Base-by-base conservation (phyloP, 2,113 vertebrate species). In the Gopherus evgoodei region DNA sequence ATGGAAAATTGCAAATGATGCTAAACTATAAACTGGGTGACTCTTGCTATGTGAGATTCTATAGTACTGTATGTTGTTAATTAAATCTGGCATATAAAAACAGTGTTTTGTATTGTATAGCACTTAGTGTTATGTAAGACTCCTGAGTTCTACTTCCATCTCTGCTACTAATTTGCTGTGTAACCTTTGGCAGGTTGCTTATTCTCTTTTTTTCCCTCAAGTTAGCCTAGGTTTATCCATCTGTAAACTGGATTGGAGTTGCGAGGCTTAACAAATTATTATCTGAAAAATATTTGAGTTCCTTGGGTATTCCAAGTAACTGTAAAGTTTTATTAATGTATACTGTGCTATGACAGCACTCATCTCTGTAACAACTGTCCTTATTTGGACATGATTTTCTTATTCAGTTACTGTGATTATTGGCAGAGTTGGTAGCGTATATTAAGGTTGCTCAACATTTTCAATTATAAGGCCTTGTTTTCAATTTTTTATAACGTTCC, bases 361-460 rank as follows among this genome's bases (percentile, higher is more conserved):
- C 25, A 57, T 69, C 49, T 83, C 85, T 4, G 0, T 21, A 69
- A 21, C 35, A 29, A 76, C 38, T 25, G 21, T 44, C 22, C 8
- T 4, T 47, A 35, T 35, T 69, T 69, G 57, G 79, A 79, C 8
- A 79, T 25, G 52, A 83, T 52, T 83, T 88, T 86, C 82, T 72
- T 44, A 76, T 76, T 86, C 91, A 10, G 49, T 72, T 79, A 3
- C 88, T 90, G 86, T 80, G 79, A 0, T 80, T 89, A 5, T 10
- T 86, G 62, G 83, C 4, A 81, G 86, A 81, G 11, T 78, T 53
- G 95, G 95, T 90, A 90, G 95, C 89, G 42, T 92, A 90, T 57
- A 87, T 21, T 5, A 62, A 86, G 92, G 90, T 91, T 94, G 69
- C 90, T 91, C 96, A 83, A 83, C 83, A 11, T 90, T 76, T 76